These are phyloP conservation scores for Cotesia typhae DNA, from an alignment of 1,140 invertebrate genomes.

Conservation along the genomic window DNA sequence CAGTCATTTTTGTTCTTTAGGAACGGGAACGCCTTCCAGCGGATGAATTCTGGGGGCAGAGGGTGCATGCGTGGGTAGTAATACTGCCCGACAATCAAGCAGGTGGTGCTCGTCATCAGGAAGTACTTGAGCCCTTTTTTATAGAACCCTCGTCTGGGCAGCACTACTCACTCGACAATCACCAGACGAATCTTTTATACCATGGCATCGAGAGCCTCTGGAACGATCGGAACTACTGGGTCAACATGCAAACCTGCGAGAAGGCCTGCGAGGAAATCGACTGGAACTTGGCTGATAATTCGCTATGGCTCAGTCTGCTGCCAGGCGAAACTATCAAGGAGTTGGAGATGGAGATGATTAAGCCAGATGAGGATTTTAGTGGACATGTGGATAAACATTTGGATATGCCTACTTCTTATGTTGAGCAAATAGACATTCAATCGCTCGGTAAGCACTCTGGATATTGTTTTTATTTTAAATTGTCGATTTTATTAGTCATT, in stretches of 20 bases:
- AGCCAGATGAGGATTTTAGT: conserved; percentile 45
- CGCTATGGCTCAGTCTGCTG: conserved; percentile 76
- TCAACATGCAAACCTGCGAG: conserved; percentile 73
- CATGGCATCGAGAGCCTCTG: conserved; percentile 84
- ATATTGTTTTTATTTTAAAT: not conserved
- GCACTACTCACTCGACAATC: conserved; percentile 53
- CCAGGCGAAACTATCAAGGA: conserved; percentile 69
- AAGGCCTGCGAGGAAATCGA: conserved; percentile 61
- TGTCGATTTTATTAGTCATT: conserved; percentile 11
- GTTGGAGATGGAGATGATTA: conserved; percentile 50
- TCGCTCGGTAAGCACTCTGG: conserved; percentile 66
- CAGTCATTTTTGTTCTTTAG: conserved; percentile 54
- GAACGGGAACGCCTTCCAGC: conserved; percentile 74
- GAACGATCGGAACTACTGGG: conserved; percentile 89
- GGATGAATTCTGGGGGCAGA: conserved; percentile 77
- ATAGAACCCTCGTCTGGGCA: conserved; percentile 83
- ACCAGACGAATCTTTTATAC: conserved; percentile 72
- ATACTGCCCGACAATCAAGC: conserved; percentile 66
- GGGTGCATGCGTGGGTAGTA: conserved; percentile 87
- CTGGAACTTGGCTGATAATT: conserved; percentile 70
- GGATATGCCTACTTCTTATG: conserved; percentile 84
- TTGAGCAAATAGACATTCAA: conserved; percentile 74
- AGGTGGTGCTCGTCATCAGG: conserved; percentile 56
- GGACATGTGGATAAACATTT: conserved; percentile 73
- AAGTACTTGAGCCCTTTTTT: conserved; percentile 75